Conservation (phyloP, 2,888 invertebrate species). For the Drosophila austrosaltans region DNA sequence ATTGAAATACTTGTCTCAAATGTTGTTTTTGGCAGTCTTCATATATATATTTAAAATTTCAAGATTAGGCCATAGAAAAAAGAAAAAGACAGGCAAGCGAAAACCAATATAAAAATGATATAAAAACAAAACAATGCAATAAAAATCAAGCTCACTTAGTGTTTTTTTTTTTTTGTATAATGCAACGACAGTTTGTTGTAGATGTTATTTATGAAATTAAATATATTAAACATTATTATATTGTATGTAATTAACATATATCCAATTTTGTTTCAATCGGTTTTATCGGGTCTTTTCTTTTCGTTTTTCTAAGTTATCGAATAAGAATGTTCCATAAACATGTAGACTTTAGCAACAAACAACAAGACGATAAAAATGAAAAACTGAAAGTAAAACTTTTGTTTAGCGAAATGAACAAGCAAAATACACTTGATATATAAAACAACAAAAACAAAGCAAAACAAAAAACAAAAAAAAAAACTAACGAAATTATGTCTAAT, state of each 20-base stretch:
- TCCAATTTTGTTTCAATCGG: neutral
- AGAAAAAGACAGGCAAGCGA: constrained; percentile 38
- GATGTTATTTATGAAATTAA: constrained; percentile 10
- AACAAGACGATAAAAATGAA: constrained; percentile 77
- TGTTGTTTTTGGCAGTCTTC: neutral
- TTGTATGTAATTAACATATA: neutral
- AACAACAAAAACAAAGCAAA: constrained; percentile 38
- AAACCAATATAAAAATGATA: constrained; percentile 14
- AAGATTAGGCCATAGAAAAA: constrained; percentile 41
- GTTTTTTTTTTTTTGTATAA: constrained; percentile 22
- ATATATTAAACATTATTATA: neutral
- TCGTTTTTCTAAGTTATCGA: constrained; percentile 44
- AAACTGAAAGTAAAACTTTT: constrained; percentile 74
- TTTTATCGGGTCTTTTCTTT: neutral
- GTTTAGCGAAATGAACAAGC: constrained; percentile 47
- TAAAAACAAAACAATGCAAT: neutral
- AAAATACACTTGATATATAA: constrained; percentile 30
- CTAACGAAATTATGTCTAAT: constrained; percentile 54
- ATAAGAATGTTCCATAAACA: constrained; percentile 77
- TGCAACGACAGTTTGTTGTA: constrained; percentile 40
- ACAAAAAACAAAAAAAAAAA: constrained; percentile 43
- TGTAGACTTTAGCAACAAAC: constrained; percentile 76
- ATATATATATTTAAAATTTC: neutral
- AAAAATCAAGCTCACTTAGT: constrained; percentile 9
- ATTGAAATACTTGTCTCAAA: neutral